Base-by-base conservation (phyloP, 1,140 invertebrate species). In the Drosophila ananassae region DNA sequence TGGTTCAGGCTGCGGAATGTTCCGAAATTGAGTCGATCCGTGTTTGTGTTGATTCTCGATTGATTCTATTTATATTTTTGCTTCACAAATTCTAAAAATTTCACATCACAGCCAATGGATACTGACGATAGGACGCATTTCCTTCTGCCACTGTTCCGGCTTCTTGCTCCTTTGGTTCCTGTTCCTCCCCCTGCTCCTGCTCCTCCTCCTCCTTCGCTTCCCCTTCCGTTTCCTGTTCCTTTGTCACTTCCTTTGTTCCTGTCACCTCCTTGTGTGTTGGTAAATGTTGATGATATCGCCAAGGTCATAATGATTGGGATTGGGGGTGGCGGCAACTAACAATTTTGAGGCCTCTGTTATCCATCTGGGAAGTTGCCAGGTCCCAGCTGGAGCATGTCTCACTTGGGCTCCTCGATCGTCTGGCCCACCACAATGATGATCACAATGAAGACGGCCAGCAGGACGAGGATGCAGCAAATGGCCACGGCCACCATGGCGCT, bases 381-480 rank as follows among this genome's bases (percentile, higher is more conserved):
- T 91, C 91, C 91, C 91, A 92, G 83, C 72, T 92, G 91, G 83
- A 92, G 91, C 62, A 91, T 91, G 77, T 92, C 93, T 90, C 93
- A 93, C 73, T 94, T 94, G 39, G 92, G 92, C 83, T 94, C 93
- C 79, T 93, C 93, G 76, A 95, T 94, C 77, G 94, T 94, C 92
- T 96, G 95, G 6, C 95, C 95, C 32, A 96, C 94, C 34, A 96
- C 95, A 71, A 96, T 95, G 91, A 96, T 96, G 83, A 96, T 94
- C 51, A 96, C 93, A 64, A 96, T 96, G 93, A 96, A 96, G 61
- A 96, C 95, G 63, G 94, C 94, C 77, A 96, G 93, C 62, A 96
- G 93, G 73, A 96, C 95, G 58, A 96, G 92, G 77, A 96, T 95
- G 92, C 95, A 96, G 92, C 95, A 96, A 74, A 96, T 95, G 79